phyloP scores from a whole-genome alignment of 1,140 invertebrate genomes.

The Camponotus pennsylvanicus region DNA sequence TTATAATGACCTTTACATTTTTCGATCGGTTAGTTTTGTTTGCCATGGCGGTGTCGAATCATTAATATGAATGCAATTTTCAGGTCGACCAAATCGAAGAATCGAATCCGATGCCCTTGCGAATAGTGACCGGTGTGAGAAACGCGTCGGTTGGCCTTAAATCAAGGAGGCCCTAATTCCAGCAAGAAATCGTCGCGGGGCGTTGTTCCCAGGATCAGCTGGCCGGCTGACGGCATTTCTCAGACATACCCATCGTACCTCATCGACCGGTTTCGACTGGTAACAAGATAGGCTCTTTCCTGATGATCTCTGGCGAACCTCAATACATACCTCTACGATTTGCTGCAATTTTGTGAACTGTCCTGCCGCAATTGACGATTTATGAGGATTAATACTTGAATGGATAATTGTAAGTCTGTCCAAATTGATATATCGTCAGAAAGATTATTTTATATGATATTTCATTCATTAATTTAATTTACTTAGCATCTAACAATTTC shows the following conservation, averaged over 20 bases:
- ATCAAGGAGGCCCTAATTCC: conserved; percentile 85
- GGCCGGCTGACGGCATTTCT: conserved; percentile 84
- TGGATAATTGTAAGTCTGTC: background rate
- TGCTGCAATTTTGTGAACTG: conserved; percentile 6
- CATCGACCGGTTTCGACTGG: conserved; percentile 81
- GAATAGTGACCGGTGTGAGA: conserved; percentile 81
- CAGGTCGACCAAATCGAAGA: conserved; percentile 50
- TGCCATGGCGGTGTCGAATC: background rate
- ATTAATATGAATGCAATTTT: conserved; percentile 26
- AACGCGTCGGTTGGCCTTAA: conserved; percentile 82
- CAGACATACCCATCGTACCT: conserved; percentile 81
- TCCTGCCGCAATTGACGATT: conserved; percentile 6
- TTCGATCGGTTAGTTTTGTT: background rate
- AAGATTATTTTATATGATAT: background rate
- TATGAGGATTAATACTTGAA: conserved; percentile 9
- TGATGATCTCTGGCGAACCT: conserved; percentile 29
- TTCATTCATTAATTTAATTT: background rate
- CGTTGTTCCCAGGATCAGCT: conserved; percentile 86
- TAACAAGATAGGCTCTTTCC: conserved; percentile 66
- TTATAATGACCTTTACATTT: background rate
- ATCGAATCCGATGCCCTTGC: conserved; percentile 51
- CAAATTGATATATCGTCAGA: background rate
- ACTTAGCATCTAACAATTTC: background rate
- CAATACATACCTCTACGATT: background rate
- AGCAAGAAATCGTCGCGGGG: conserved; percentile 82